Conservation (phyloP, 2,888 invertebrate species). For the Andricus quercusramuli region DNA sequence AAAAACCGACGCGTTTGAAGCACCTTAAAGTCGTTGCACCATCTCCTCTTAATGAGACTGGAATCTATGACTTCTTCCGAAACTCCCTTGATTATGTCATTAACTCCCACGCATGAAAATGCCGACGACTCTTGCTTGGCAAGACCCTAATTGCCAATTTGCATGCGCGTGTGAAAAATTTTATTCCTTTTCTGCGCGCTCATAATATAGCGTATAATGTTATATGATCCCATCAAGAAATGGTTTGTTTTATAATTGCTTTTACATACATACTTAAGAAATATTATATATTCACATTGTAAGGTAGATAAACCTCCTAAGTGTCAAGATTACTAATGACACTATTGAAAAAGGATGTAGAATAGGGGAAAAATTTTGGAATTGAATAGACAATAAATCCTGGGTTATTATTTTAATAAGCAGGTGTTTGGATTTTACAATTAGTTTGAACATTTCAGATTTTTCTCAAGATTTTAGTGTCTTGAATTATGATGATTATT, state of each 20-base stretch:
- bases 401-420: constrained; percentile 26
- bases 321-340: neutral
- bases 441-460: neutral
- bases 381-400: constrained; percentile 40
- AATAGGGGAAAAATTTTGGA: neutral
- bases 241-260: constrained; percentile 24
- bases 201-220: constrained; percentile 5
- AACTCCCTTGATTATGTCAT: constrained; percentile 36
- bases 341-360: neutral
- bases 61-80: constrained; percentile 6
- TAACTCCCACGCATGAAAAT: constrained; percentile 28
- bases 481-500: neutral
- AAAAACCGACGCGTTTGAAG: too few relatives aligned
- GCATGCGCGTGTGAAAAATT: constrained; percentile 33
- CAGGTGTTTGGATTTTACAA: neutral
- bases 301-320: neutral
- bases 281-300: constrained; percentile 1
- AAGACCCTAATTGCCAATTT: constrained; percentile 23
- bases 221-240: constrained; percentile 24
- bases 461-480: neutral
- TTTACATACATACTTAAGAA: neutral
- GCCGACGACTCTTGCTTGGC: neutral
- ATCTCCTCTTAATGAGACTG: constrained; percentile 24
- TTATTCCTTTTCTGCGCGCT: constrained; percentile 34
- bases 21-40: constrained; percentile 2